Percentiles rank a stretch among this genome's conserved stretches.
These are phyloP conservation scores for Zaprionus davidi DNA, from an alignment of 1,140 invertebrate species.

Conservation along the genomic window DNA sequence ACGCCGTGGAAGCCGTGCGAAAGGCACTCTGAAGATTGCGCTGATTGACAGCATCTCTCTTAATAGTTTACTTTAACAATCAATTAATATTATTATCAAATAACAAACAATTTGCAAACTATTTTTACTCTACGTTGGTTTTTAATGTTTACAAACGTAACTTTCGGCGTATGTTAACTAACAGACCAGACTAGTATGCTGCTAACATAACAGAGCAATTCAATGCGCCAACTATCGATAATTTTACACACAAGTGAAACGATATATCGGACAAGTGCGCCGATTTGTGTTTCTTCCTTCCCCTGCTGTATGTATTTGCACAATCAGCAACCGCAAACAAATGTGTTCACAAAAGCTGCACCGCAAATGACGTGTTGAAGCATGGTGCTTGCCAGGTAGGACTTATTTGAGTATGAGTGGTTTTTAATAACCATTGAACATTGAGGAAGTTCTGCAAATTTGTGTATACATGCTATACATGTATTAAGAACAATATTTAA, in stretches of 20 bases:
- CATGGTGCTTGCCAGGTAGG: too few species aligned
- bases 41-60: conserved; percentile 12
- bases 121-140: not conserved
- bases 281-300: too few species aligned
- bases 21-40: not conserved
- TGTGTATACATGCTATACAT: too few species aligned
- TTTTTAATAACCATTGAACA: too few species aligned
- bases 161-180: not conserved
- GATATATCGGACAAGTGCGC: too few species aligned
- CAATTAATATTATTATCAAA: not conserved
- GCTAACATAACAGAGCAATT: not conserved
- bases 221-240: too few species aligned
- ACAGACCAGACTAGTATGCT: not conserved
- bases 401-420: too few species aligned
- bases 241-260: too few species aligned
- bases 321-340: not conserved
- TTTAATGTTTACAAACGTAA: conserved; percentile 27
- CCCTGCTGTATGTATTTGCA: too few species aligned
- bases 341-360: not conserved
- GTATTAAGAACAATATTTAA: too few species aligned
- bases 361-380: not conserved
- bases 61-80: not conserved
- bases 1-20: not conserved
- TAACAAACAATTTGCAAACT: not conserved
- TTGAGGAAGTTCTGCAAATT: too few species aligned